These are phyloP conservation scores for Lasioglossum albipes DNA, from an alignment of 1,140 invertebrate genomes.

Conservation along the genomic window DNA sequence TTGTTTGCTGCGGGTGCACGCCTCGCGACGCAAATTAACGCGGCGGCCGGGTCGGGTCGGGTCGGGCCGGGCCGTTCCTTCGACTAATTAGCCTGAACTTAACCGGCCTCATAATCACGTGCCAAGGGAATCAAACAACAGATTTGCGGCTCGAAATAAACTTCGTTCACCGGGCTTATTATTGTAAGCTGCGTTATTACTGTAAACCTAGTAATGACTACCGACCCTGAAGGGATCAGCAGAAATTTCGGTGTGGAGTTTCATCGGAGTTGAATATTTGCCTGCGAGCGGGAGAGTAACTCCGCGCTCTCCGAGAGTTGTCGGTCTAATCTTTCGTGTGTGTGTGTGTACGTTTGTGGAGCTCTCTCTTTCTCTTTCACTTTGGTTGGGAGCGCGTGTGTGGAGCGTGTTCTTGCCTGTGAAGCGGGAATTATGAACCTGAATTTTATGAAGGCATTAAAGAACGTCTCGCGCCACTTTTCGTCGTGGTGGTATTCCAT, in stretches of 20 bases:
- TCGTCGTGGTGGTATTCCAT: conserved; percentile 54
- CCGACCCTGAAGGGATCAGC: conserved; percentile 63
- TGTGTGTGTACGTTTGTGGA: no score
- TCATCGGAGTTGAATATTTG: conserved; percentile 69
- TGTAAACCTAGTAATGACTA: conserved; percentile 63
- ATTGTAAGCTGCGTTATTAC: conserved; percentile 57
- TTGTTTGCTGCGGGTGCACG: background rate
- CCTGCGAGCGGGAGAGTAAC: conserved; percentile 46
- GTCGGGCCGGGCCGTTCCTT: conserved; percentile 11
- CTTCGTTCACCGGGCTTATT: conserved; percentile 50
- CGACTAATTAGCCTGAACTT: conserved; percentile 54
- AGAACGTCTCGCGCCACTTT: conserved; percentile 57
- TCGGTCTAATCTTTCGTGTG: conserved; percentile 44
- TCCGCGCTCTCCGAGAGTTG: conserved; percentile 44
- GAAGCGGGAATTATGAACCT: conserved; percentile 48
- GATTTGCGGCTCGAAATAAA: conserved; percentile 51
- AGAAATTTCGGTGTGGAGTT: conserved; percentile 62
- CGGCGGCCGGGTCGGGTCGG: background rate
- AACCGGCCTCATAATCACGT: conserved; percentile 22
- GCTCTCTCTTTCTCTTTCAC: no score
- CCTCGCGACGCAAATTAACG: conserved; percentile 40
- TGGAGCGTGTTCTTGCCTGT: conserved; percentile 10
- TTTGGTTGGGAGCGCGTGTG: background rate
- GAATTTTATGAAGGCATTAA: conserved; percentile 66
- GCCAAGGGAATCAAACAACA: conserved; percentile 54